Evolutionary conservation across 1,140 invertebrate species (phyloP), one percentile per base, ranked within the genome.

Genomic region (Samia ricini): DNA sequence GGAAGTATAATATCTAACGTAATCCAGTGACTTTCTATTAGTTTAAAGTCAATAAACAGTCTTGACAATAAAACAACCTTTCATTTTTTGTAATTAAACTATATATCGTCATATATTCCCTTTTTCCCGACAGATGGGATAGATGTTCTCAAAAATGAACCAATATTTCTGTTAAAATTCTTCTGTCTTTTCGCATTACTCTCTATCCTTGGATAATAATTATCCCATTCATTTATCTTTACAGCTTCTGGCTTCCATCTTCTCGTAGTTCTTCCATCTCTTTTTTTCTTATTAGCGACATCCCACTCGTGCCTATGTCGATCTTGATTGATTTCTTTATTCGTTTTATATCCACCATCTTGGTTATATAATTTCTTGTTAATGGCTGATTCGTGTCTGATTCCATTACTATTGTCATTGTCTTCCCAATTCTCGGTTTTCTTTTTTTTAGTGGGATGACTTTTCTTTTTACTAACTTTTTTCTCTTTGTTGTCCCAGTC

Each of bases 31-130:
- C n/a, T n/a, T n/a, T n/a, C n/a, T n/a, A n/a, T n/a, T n/a, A n/a
- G n/a, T n/a, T n/a, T n/a, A n/a, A n/a, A n/a, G n/a, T n/a, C n/a
- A n/a, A n/a, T n/a, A n/a, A n/a, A n/a, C n/a, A 29, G 10, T 29
- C 6, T 29, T 5, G 6, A 1, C 6, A 29, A 29, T 26, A 29
- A 29, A 29, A 29, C 10, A 29, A 1, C 1, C 26, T 29, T 29
- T 29, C 1, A 29, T 29, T 29, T 29, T 29, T 3, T 3, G 3
- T 26, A 29, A 29, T 42, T 4, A 3, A 1, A 42, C 15, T 69
- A 69, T 69, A 72, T 69, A 61, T 77, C 71, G 3, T 71, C 77
- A 65, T 77, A 77, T 22, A 79, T 55, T 2, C 63, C 60, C 33
- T 68, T 68, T 21, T 73, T 79, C 2, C 71, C 71, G 19, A 71